phyloP scores from a whole-genome alignment of 2,888 invertebrate species.

The Nemotelus pantherinus region DNA sequence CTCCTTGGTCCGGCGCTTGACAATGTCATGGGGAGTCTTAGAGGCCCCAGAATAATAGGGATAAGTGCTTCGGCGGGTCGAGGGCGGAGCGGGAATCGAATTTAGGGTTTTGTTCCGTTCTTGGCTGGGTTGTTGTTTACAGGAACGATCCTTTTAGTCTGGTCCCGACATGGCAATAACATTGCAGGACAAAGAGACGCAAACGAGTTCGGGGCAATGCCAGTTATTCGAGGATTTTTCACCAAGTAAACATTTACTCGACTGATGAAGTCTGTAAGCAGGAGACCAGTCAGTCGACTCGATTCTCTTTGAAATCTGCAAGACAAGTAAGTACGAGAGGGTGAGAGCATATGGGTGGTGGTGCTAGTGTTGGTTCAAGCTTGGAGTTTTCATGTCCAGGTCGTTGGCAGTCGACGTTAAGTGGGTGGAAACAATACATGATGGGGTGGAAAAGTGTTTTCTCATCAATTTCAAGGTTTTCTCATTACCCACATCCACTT shows the following conservation, averaged over 20 bases:
- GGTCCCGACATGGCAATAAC: constrained; percentile 25
- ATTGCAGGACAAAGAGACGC: neutral
- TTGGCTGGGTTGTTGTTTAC: constrained; percentile 52
- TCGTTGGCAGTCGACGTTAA: constrained; percentile 14
- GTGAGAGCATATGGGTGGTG: neutral
- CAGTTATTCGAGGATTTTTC: constrained; percentile 42
- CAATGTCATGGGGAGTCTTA: constrained; percentile 28
- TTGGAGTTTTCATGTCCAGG: constrained; percentile 15
- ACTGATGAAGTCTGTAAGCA: constrained; percentile 28
- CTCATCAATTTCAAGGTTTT: constrained; percentile 36
- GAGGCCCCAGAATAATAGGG: constrained; percentile 49
- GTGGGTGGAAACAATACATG: constrained; percentile 41
- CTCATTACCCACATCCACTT: constrained; percentile 30
- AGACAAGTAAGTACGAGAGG: too few relatives aligned
- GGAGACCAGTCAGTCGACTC: neutral
- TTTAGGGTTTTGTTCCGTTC: constrained; percentile 49
- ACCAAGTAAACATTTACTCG: constrained; percentile 42
- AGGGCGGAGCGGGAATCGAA: constrained; percentile 45
- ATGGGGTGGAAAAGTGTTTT: constrained; percentile 34
- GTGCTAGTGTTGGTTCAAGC: neutral
- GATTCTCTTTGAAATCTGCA: neutral
- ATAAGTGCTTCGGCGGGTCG: constrained; percentile 48
- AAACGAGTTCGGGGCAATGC: constrained; percentile 2
- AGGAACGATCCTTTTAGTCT: constrained; percentile 52
- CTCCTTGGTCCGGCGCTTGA: neutral